A percentile compares a stretch with the other conserved stretches of the same genome.
phyloP scores from a whole-genome alignment of 1,140 invertebrate genomes.

The Heliconius congener region DNA sequence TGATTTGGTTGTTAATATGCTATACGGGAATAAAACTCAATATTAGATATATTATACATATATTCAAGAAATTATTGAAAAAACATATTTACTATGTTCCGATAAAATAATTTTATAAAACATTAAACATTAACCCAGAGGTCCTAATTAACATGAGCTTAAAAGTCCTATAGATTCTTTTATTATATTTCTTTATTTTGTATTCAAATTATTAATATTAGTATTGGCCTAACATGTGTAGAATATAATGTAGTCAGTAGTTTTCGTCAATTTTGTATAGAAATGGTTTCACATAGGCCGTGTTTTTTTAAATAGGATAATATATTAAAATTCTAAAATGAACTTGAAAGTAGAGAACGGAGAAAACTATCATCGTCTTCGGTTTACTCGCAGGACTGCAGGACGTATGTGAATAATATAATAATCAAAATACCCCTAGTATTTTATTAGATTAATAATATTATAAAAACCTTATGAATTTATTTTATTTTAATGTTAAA shows the following conservation, averaged over 20 bases:
- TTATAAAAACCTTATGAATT: not conserved
- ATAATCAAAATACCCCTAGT: no score
- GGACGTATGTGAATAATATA: no score
- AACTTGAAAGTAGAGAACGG: not conserved
- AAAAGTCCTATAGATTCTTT: not conserved
- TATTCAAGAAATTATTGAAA: no score
- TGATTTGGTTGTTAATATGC: no score
- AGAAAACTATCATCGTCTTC: not conserved
- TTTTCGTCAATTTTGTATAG: constrained; percentile 7
- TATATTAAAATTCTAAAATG: not conserved
- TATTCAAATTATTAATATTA: not conserved
- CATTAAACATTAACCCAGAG: not conserved
- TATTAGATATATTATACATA: no score
- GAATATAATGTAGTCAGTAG: not conserved
- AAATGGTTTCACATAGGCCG: not conserved
- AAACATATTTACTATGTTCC: no score
- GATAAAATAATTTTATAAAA: no score
- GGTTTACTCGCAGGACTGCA: no score
- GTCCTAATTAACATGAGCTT: not conserved
- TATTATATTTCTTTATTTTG: not conserved
- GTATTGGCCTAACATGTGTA: constrained; percentile 1
- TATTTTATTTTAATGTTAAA: not conserved
- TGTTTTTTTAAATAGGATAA: constrained; percentile 8
- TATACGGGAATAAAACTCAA: no score
- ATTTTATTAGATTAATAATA: no score